Percentiles rank a stretch among this genome's conserved stretches.
Evolutionary conservation across 2,888 invertebrate species (phyloP).

Genomic region (Cosmia trapezina): DNA sequence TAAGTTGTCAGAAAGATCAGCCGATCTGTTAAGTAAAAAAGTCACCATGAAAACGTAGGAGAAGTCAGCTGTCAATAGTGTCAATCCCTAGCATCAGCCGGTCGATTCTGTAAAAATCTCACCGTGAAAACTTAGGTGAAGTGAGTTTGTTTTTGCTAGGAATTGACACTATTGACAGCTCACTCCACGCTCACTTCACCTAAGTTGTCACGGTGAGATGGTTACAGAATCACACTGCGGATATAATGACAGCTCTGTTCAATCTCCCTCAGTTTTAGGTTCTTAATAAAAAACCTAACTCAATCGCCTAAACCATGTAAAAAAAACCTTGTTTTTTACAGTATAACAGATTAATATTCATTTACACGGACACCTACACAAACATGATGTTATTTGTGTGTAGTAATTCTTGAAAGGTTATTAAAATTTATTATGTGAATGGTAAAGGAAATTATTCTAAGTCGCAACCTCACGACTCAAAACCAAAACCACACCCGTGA

Average conservation of each 20-base stretch:
- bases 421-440: background rate
- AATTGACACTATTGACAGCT: too few relatives aligned
- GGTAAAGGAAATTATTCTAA: background rate
- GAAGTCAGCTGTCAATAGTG: too few relatives aligned
- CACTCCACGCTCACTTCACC: too few relatives aligned
- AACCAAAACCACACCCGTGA: background rate
- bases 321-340: background rate
- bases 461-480: background rate
- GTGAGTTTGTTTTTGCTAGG: too few relatives aligned
- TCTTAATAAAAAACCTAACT: background rate
- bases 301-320: background rate
- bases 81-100: too few relatives aligned
- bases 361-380: background rate
- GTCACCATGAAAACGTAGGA: background rate
- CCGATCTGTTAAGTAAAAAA: background rate
- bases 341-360: too few relatives aligned
- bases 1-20: too few relatives aligned
- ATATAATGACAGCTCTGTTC: background rate
- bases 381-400: background rate
- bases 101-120: too few relatives aligned
- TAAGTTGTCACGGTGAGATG: too few relatives aligned
- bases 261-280: background rate
- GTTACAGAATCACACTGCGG: too few relatives aligned
- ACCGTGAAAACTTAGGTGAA: too few relatives aligned
- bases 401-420: background rate